phyloP scores from a whole-genome alignment of 2,797 vertebrate genomes.

The Distichodus sexfasciatus region DNA sequence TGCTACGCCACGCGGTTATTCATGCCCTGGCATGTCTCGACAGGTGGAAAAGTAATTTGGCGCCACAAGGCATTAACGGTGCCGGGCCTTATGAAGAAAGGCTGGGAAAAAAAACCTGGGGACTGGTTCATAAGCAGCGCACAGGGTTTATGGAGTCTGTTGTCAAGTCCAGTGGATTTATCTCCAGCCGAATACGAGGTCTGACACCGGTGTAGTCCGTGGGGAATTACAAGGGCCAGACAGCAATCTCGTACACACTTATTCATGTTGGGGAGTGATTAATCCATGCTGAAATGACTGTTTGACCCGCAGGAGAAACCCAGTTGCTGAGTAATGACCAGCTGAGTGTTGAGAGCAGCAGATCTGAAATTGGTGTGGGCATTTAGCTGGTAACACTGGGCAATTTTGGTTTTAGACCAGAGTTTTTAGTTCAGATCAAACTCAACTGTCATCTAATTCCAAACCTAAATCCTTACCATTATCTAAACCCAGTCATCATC shows the following conservation, averaged over 20 bases:
- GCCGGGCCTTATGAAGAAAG: not conserved
- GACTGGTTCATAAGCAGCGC: not conserved
- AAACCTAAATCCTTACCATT: too few relatives aligned
- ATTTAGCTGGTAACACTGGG: not conserved
- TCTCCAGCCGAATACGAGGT: not conserved
- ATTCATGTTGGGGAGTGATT: slow-evolving; percentile 8
- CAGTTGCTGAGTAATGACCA: not conserved
- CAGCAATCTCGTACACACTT: not conserved
- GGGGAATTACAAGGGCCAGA: slow-evolving; percentile 1
- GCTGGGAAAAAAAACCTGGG: not conserved
- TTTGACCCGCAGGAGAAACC: not conserved
- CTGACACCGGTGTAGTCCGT: not conserved
- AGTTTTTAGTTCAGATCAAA: too few relatives aligned
- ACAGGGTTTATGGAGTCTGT: not conserved
- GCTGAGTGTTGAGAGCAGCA: not conserved
- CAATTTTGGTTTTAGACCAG: not conserved
- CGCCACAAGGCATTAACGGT: not conserved
- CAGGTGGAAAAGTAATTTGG: slow-evolving; percentile 24
- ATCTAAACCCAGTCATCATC: too few relatives aligned
- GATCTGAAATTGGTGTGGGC: not conserved
- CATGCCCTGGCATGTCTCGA: not conserved
- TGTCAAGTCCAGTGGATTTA: slow-evolving; percentile 5
- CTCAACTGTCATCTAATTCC: too few relatives aligned
- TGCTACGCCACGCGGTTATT: not conserved
- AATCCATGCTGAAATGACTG: slow-evolving; percentile 6